Base-by-base conservation (phyloP, 2,797 vertebrate genomes). In the Eptatretus atami region DNA sequence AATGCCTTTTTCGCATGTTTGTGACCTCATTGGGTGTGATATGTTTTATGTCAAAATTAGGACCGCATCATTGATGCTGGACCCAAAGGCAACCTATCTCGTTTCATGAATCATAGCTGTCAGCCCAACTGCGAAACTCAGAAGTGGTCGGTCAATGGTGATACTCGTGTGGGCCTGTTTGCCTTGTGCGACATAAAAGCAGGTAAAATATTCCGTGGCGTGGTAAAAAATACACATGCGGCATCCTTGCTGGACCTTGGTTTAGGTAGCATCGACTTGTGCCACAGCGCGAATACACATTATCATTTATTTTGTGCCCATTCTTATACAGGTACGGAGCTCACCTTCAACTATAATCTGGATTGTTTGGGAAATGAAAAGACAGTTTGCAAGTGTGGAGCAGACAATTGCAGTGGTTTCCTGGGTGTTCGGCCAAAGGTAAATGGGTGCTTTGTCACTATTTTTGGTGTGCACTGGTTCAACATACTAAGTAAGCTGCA, bases 81-180 rank as follows among this genome's bases (percentile, higher is more conserved):
- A 14, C 88, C 87, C 24, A 98, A 98, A 73, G 92, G 92, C 61
- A 98, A 98, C 77, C 92, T 85, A 67, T 96, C 86, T 5, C 80
- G 90, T 65, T 98, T 98, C 70, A 98, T 98, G 92, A 98, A 98
- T 70, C 92, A 98, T 78, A 96, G 92, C 81, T 98, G 92, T 70
- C 84, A 98, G 73, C 92, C 92, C 70, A 96, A 96, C 77, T 94
- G 88, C 54, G 92, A 98, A 71, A 96, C 90, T 1, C 84, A 95
- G 63, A 98, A 98, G 71, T 98, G 92, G 92, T 93, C 88, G 1
- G 92, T 98, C 64, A 83, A 96, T 3, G 90, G 92, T 1, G 88
- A 96, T 73, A 95, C 90, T 0, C 78, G 87, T 1, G 92, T 98
- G 2, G 90, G 90, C 10, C 73, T 98, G 63, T 96, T 98, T 9